A percentile compares a stretch with the other conserved stretches of the same genome.
These are phyloP conservation scores for Thecophora atra DNA, from an alignment of 2,888 invertebrate species.

Conservation along the genomic window DNA sequence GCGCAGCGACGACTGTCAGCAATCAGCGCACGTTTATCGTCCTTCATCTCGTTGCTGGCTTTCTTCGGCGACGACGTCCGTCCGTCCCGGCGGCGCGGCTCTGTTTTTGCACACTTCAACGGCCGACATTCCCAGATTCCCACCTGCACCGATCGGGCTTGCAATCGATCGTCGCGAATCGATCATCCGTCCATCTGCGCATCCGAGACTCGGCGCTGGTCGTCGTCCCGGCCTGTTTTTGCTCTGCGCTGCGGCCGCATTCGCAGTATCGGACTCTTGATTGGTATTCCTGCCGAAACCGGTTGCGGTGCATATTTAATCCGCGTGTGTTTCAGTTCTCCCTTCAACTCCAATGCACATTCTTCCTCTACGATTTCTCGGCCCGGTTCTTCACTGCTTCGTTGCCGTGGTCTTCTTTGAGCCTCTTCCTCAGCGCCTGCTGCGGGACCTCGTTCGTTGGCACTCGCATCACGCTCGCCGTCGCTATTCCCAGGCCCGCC, in stretches of 20 bases:
- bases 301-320: slow-evolving; percentile 37
- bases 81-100: slow-evolving; percentile 2
- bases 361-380: slow-evolving; percentile 27
- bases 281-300: slow-evolving; percentile 36
- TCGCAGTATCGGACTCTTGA: slow-evolving; percentile 36
- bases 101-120: slow-evolving; percentile 22
- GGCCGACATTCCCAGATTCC: slow-evolving; percentile 47
- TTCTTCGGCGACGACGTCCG: slow-evolving; percentile 5
- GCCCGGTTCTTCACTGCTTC: slow-evolving; percentile 9
- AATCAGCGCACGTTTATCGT: slow-evolving; percentile 40
- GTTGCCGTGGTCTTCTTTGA: background rate
- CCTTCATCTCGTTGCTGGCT: slow-evolving; percentile 28
- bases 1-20: slow-evolving; percentile 34
- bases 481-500: slow-evolving; percentile 3
- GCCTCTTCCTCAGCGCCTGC: slow-evolving; percentile 3
- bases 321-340: slow-evolving; percentile 23
- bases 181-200: slow-evolving; percentile 30
- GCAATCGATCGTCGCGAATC: slow-evolving; percentile 32
- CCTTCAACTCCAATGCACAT: slow-evolving; percentile 20
- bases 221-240: background rate
- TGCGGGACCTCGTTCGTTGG: slow-evolving; percentile 8
- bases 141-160: slow-evolving; percentile 41
- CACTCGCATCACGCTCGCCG: slow-evolving; percentile 28
- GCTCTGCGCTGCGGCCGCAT: slow-evolving; percentile 22
- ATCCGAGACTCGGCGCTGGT: slow-evolving; percentile 9